These are phyloP conservation scores for Mola mola DNA, from an alignment of 2,113 vertebrate genomes.

Conservation along the genomic window DNA sequence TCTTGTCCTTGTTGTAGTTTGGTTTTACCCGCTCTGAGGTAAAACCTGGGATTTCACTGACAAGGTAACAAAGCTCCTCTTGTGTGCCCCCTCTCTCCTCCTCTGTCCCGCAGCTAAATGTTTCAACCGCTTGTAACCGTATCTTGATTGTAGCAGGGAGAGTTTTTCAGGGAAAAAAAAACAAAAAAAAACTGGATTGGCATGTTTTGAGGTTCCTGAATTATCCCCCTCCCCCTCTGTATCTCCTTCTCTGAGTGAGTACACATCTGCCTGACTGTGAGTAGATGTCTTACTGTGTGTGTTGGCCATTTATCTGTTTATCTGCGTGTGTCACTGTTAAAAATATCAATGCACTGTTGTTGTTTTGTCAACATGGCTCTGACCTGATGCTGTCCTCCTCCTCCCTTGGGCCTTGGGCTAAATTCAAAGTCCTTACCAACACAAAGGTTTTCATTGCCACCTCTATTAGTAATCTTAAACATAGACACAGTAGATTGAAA, in stretches of 20 bases:
- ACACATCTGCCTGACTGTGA: conserved; percentile 38
- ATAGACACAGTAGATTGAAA: neutral
- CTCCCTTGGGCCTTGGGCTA: neutral
- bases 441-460: neutral
- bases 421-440: conserved; percentile 1
- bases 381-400: conserved; percentile 4
- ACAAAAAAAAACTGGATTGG: conserved; percentile 67
- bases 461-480: neutral
- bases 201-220: conserved; percentile 57
- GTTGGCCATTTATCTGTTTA: conserved; percentile 30
- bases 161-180: conserved; percentile 32
- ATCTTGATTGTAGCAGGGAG: conserved; percentile 52
- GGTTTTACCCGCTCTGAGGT: conserved; percentile 30
- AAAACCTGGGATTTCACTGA: conserved; percentile 52
- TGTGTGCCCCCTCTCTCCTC: conserved; percentile 39
- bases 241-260: conserved; percentile 12
- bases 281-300: conserved; percentile 12
- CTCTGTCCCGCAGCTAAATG: conserved; percentile 48
- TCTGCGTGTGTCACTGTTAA: conserved; percentile 31
- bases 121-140: conserved; percentile 51
- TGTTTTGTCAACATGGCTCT: conserved; percentile 27
- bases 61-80: conserved; percentile 56
- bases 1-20: conserved; percentile 42
- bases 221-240: neutral
- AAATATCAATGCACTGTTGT: neutral